These are phyloP conservation scores for Caerostris extrusa DNA, from an alignment of 1,140 invertebrate genomes.

Conservation along the genomic window DNA sequence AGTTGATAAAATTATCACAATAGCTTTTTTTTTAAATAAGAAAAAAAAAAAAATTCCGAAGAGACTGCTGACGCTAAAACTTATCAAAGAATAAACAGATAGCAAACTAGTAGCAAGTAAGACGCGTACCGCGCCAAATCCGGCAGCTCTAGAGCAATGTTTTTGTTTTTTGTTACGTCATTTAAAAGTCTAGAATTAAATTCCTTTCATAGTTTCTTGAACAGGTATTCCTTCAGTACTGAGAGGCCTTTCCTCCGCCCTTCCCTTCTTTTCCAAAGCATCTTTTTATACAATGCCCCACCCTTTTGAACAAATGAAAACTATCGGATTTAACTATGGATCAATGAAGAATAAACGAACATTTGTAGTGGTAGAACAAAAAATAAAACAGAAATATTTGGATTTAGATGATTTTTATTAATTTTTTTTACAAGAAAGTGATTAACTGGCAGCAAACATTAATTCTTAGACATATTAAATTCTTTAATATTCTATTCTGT, in stretches of 20 bases:
- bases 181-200: slow-evolving; percentile 66
- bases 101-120: slow-evolving; percentile 31
- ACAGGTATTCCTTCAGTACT: slow-evolving; percentile 19
- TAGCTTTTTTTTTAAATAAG: neutral
- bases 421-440: too few relatives aligned
- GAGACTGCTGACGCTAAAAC: neutral
- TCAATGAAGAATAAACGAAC: neutral
- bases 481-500: too few relatives aligned
- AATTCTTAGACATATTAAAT: too few relatives aligned
- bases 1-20: neutral
- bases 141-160: slow-evolving; percentile 54
- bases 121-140: slow-evolving; percentile 55
- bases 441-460: too few relatives aligned
- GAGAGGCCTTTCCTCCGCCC: neutral
- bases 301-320: neutral
- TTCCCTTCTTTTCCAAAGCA: neutral
- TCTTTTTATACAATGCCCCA: neutral
- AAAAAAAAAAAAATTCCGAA: neutral
- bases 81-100: slow-evolving; percentile 39
- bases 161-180: slow-evolving; percentile 74
- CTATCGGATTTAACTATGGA: neutral
- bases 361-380: neutral
- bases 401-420: too few relatives aligned
- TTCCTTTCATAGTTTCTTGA: slow-evolving; percentile 46
- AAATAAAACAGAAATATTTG: too few relatives aligned